A percentile compares a stretch with the other conserved stretches of the same genome.
phyloP scores from a whole-genome alignment of 1,140 invertebrate species.

The Sycobia sp. region DNA sequence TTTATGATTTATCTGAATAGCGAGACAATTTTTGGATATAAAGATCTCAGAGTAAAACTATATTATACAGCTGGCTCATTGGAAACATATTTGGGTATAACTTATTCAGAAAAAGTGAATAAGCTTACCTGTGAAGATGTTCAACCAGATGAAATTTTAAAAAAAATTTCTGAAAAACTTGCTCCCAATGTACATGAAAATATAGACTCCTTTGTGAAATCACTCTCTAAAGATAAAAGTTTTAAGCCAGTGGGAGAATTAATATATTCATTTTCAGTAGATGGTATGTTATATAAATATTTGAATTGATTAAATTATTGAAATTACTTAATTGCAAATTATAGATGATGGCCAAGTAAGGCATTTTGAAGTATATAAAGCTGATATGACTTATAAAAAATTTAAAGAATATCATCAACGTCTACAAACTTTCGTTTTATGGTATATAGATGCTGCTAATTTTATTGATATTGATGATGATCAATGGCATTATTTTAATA shows the following conservation, averaged over 20 bases:
- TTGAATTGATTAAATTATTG: neutral
- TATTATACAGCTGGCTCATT: conserved; percentile 84
- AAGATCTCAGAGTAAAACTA: conserved; percentile 78
- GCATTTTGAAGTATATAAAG: conserved; percentile 82
- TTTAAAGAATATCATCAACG: conserved; percentile 82
- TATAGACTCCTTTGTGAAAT: conserved; percentile 72
- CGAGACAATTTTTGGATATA: conserved; percentile 93
- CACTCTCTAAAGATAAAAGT: conserved; percentile 70
- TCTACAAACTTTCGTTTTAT: conserved; percentile 90
- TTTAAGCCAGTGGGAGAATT: conserved; percentile 77
- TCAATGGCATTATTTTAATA: conserved; percentile 88
- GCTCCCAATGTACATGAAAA: conserved; percentile 70
- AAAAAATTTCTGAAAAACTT: conserved; percentile 68
- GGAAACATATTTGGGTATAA: conserved; percentile 73
- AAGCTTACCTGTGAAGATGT: conserved; percentile 61
- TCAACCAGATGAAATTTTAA: conserved; percentile 83
- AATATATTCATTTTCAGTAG: conserved; percentile 65
- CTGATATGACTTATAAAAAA: conserved; percentile 70
- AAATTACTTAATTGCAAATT: conserved; percentile 24
- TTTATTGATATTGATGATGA: conserved; percentile 93
- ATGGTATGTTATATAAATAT: conserved; percentile 41
- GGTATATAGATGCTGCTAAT: conserved; percentile 92
- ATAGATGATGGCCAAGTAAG: conserved; percentile 62
- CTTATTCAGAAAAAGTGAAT: conserved; percentile 69
- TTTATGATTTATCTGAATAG: conserved; percentile 59